These are phyloP conservation scores for Drosophila littoralis DNA, from an alignment of 1,140 invertebrate genomes.

Conservation along the genomic window DNA sequence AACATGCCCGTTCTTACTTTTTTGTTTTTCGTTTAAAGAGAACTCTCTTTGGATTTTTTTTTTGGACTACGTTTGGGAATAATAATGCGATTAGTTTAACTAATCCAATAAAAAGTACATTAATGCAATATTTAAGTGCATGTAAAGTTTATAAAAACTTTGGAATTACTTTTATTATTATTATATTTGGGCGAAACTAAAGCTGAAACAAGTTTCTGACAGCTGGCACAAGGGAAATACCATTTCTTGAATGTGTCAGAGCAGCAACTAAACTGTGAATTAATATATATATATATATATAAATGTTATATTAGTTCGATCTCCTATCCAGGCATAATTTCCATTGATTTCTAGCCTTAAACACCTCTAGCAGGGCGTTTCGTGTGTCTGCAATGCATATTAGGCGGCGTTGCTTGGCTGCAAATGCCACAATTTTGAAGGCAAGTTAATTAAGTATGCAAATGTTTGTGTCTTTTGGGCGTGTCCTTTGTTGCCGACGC, in stretches of 20 bases:
- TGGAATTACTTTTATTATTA: background rate
- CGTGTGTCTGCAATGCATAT: background rate
- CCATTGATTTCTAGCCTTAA: background rate
- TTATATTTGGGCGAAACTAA: background rate
- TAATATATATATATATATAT: no score
- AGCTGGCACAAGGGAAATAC: no score
- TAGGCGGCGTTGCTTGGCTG: background rate
- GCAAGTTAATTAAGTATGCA: constrained; percentile 81
- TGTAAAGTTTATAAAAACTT: constrained; percentile 4
- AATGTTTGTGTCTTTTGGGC: constrained; percentile 54
- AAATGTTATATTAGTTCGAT: no score
- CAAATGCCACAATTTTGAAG: constrained; percentile 38
- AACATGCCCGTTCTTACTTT: background rate
- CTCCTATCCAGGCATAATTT: background rate
- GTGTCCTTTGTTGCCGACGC: constrained; percentile 10
- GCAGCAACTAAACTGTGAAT: no score
- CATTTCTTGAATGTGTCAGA: no score
- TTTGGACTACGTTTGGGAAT: background rate
- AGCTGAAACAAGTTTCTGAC: no score
- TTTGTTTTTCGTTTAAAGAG: background rate
- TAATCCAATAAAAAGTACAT: constrained; percentile 1
- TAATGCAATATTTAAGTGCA: constrained; percentile 1
- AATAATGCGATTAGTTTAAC: constrained; percentile 3
- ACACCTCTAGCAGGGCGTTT: constrained; percentile 1
- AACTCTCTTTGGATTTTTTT: constrained; percentile 5